phyloP scores from a whole-genome alignment of 1,140 invertebrate genomes.

The Rhagoletis zephyria region DNA sequence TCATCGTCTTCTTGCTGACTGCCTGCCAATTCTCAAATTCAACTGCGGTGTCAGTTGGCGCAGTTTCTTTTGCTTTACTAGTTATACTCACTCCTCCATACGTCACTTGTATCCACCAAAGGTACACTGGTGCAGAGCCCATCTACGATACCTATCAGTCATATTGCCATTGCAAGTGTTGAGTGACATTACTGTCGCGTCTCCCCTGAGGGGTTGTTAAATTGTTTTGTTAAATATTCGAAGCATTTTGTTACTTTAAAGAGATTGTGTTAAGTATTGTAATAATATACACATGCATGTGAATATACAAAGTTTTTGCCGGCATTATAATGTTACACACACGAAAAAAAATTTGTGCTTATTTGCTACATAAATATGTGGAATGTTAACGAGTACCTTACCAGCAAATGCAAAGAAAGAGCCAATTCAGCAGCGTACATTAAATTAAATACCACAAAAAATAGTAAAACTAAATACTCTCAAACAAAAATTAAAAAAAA shows the following conservation, averaged over 20 bases:
- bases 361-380: too few species aligned
- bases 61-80: neutral
- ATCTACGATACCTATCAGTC: neutral
- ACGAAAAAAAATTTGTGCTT: too few species aligned
- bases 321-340: neutral
- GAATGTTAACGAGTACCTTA: too few species aligned
- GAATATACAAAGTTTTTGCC: neutral
- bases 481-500: too few species aligned
- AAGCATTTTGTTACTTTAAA: slow-evolving; percentile 24
- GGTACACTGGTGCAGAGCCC: neutral
- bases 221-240: neutral
- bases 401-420: too few species aligned
- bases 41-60: slow-evolving; percentile 5
- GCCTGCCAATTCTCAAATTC: slow-evolving; percentile 8
- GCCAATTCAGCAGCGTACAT: too few species aligned
- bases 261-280: too few species aligned
- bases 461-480: too few species aligned
- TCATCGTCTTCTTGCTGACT: neutral
- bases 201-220: neutral
- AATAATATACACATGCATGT: too few species aligned
- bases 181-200: neutral
- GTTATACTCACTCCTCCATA: neutral
- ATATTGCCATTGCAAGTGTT: neutral
- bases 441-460: too few species aligned
- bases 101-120: neutral